Base-by-base conservation (phyloP, 2,113 vertebrate genomes). In the Suncus etruscus region DNA sequence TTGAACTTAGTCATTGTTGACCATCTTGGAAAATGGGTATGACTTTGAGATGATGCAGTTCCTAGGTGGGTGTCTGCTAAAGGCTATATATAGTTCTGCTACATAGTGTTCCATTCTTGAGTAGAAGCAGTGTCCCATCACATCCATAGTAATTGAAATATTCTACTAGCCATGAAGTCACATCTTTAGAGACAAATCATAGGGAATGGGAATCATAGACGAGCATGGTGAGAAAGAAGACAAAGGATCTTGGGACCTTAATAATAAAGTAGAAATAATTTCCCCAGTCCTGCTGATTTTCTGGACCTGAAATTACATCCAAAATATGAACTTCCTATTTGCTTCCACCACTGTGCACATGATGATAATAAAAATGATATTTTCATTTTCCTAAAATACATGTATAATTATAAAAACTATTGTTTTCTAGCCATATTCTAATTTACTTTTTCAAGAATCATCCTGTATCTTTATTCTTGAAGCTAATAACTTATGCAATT, bases 101-200 rank as follows among this genome's bases (percentile, higher is more conserved):
- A 15, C 65, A 11, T 3, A 10, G 31, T 0, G n/a, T 58, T 83
- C 45, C 2, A 7, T 0, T 48, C 73, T 75, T 31, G 9, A 18
- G 54, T 47, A 11, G 27, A 12, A 31, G 47, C 47, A 29, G 47
- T 2, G 6, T 7, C 47, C 32, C 24, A 1, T 8, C 25, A 9
- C 32, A 32, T 3, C 45, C 3, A 0, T 4, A 11, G 1, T 31
- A 3, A 7, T 0, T 1, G 27, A 39, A 50, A 32, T 25, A 0
- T 0, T 29, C 68, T 18, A 20, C 22, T 58, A 24, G 66, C 2
- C 29, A 8, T 7, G 0, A 0, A 11, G 63, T 7, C 1, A 29
- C 73, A 29, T 16, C 1, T 51, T 25, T 22, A 76, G 29, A 20
- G 11, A 0, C 54, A 86, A 47, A 16, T 16, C n/a, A 5, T 20